A percentile compares a stretch with the other conserved stretches of the same genome.
Conservation (phyloP, 2,888 invertebrate species). For the Drosophila nr. medialis region DNA sequence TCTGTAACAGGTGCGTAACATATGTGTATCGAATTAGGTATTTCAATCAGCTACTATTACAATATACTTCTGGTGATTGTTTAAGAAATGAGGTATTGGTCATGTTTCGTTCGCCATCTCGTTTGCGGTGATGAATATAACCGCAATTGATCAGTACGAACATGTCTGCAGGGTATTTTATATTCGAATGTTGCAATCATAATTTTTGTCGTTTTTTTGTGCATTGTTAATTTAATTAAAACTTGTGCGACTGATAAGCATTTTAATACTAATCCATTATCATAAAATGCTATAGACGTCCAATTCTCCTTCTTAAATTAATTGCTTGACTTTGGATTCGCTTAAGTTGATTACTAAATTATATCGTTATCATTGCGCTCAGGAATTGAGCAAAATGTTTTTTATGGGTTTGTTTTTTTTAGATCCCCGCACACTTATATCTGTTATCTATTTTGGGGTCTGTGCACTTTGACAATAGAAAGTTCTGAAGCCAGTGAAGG, state of each 20-base stretch:
- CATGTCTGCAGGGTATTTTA: neutral
- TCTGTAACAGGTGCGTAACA: neutral
- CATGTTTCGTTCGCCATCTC: neutral
- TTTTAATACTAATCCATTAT: neutral
- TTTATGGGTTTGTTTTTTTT: neutral
- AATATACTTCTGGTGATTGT: neutral
- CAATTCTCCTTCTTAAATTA: constrained; percentile 13
- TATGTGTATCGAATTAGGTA: neutral
- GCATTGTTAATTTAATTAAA: neutral
- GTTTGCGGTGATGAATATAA: neutral
- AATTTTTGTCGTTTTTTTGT: neutral
- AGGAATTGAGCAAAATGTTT: neutral
- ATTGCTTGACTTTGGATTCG: constrained; percentile 9
- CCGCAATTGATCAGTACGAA: neutral
- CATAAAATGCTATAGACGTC: constrained; percentile 1
- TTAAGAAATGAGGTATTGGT: neutral
- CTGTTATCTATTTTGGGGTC: constrained; percentile 21
- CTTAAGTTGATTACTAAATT: constrained; percentile 10
- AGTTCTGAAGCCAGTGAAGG: neutral
- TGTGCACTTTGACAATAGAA: constrained; percentile 13
- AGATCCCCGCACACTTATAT: neutral
- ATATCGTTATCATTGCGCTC: constrained; percentile 5
- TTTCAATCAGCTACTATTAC: neutral
- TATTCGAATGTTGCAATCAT: neutral
- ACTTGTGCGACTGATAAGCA: constrained; percentile 7